Evolutionary conservation across 2,797 vertebrate genomes (phyloP).

Genomic region (Propithecus deckenii): DNA sequence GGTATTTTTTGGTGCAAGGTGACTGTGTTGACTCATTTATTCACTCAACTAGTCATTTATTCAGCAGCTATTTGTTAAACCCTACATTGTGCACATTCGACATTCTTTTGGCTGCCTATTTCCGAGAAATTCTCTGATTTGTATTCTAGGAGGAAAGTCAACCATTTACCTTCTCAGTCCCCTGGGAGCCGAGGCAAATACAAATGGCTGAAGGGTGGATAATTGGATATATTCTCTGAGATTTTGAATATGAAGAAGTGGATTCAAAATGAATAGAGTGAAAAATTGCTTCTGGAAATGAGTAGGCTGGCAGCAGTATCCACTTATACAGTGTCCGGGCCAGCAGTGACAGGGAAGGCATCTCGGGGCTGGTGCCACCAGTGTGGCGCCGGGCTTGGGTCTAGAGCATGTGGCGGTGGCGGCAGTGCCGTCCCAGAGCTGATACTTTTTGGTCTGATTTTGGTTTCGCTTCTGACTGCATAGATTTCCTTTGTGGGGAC

Average conservation of each 20-base stretch:
- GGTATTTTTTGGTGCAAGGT: neutral
- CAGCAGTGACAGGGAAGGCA: too few relatives aligned
- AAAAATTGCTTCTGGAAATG: neutral
- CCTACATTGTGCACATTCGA: neutral
- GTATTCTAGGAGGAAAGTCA: neutral
- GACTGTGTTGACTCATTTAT: neutral
- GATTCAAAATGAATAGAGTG: neutral
- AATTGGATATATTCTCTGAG: neutral
- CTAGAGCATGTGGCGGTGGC: rapidly evolving
- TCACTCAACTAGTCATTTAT: neutral
- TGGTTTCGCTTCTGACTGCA: neutral
- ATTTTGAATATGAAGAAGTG: neutral
- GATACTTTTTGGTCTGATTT: neutral
- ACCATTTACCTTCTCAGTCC: neutral
- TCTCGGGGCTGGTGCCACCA: rapidly evolving
- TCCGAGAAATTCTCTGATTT: neutral
- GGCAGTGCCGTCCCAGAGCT: rapidly evolving
- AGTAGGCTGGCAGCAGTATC: neutral
- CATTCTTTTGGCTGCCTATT: neutral
- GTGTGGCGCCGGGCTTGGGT: neutral
- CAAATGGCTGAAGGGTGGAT: neutral
- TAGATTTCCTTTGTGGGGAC: neutral
- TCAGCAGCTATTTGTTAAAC: neutral
- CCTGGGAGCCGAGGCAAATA: neutral
- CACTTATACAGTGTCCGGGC: neutral